phyloP scores from a whole-genome alignment of 2,797 vertebrate genomes.

The Amblyraja radiata region DNA sequence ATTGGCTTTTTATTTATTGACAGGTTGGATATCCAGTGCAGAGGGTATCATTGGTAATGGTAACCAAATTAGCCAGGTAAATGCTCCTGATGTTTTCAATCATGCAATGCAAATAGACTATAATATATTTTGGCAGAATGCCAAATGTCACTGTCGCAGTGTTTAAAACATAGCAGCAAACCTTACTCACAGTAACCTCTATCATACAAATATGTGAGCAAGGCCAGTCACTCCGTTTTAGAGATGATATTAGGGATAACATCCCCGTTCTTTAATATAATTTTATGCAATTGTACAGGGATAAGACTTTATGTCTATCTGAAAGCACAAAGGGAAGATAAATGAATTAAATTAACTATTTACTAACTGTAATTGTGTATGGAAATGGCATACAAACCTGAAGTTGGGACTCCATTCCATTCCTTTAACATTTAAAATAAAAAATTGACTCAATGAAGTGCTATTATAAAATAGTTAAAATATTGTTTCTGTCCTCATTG shows the following conservation, averaged over 20 bases:
- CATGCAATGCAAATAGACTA: background rate
- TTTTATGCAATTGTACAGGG: too few relatives aligned
- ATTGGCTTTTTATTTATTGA: background rate
- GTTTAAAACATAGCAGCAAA: too few relatives aligned
- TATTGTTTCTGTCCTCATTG: background rate
- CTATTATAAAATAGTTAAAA: background rate
- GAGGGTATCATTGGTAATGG: background rate
- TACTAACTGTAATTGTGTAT: background rate
- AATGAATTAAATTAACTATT: background rate
- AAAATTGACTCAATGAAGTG: background rate
- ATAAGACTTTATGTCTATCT: too few relatives aligned
- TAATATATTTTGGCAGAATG: background rate
- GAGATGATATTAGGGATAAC: too few relatives aligned
- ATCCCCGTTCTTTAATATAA: too few relatives aligned
- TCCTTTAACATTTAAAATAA: background rate
- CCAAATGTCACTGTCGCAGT: too few relatives aligned
- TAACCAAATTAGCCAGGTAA: background rate
- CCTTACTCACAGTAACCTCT: too few relatives aligned
- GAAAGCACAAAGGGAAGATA: too few relatives aligned
- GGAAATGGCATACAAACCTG: background rate
- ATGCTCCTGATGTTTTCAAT: background rate
- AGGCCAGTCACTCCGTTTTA: too few relatives aligned
- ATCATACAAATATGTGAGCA: too few relatives aligned
- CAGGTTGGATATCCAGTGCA: background rate
- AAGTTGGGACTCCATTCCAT: background rate